Base-by-base conservation (phyloP, 2,888 invertebrate species). In the Abscondita cerata region DNA sequence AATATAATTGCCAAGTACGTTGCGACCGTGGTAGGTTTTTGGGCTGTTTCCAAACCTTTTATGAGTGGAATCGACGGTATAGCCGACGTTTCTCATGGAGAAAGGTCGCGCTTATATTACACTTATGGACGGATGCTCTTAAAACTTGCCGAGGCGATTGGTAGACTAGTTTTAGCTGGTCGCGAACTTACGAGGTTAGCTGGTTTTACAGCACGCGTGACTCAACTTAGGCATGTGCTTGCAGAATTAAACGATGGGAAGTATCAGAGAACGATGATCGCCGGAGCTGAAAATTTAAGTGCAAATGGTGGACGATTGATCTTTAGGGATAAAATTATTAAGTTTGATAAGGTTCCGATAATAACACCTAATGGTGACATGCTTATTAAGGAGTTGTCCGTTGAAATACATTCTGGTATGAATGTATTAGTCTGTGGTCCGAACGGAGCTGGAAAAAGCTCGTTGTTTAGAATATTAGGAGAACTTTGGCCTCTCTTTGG, bases 401-500 rank as follows among this genome's bases (percentile, higher is more conserved):
- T 99, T 75, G 95, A 96, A 86, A 96, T 81, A 31, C 70, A 70
- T 50, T 96, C 96, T 0, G 98, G 98, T 38, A 93, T 93, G 83
- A 98, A 98, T 83, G 96, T 98, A 0, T 81, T 98, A n/a, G 96
- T 98, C 0, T 98, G 97, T 78, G 98, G 98, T 0, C 98, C 98
- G 1, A 99, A 99, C 80, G 98, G 99, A 1, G 96, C 98, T 80
- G 98, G 98, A 48, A 99, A 99, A 81, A 96, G 96, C 54, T 98
- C 97, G 0, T 85, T 99, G 73, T 99, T 99, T 85, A 86, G 98
- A 54, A 92, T 97, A 75, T 86, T 99, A 11, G 98, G 98, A 44
- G 98, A 96, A 84, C 82, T 99, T 59, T 99, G 99, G 99, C 98
- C 98, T 0, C 84, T 96, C 59, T 98, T 96, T 85, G 95, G 95